These are phyloP conservation scores for Malurus leucopterus DNA, from an alignment of 2,797 vertebrate genomes.

Conservation along the genomic window DNA sequence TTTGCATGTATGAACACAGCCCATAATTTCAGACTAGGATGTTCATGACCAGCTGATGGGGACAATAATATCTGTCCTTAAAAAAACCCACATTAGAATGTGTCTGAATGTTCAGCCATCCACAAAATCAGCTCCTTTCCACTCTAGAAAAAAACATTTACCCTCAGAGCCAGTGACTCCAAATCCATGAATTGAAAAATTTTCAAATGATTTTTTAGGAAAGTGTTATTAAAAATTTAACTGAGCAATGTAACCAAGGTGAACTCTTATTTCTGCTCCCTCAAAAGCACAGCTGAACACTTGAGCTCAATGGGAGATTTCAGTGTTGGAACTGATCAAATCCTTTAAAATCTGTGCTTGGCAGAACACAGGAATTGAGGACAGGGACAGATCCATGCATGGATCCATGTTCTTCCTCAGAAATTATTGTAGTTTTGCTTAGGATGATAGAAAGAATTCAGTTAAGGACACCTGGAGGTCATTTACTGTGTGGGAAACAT, in stretches of 20 bases:
- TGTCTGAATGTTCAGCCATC: conserved; percentile 5
- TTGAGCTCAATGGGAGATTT: background rate
- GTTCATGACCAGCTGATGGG: background rate
- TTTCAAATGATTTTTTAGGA: background rate
- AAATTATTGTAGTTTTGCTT: background rate
- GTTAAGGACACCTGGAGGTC: background rate
- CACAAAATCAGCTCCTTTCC: background rate
- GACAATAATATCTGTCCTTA: background rate
- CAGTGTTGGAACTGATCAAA: background rate
- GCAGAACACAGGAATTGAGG: background rate
- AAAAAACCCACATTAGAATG: conserved; percentile 21
- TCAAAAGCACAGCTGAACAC: background rate
- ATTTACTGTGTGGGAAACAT: background rate
- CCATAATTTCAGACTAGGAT: background rate
- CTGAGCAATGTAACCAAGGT: background rate
- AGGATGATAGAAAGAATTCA: background rate
- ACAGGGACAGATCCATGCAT: background rate
- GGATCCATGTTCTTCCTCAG: background rate
- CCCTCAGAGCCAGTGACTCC: background rate
- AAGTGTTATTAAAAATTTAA: background rate
- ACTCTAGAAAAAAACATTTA: background rate
- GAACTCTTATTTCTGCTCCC: background rate
- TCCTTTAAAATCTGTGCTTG: background rate
- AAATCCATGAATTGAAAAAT: background rate
- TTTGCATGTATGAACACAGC: background rate